Base-by-base conservation (phyloP, 2,797 vertebrate genomes). In the Alca torda region DNA sequence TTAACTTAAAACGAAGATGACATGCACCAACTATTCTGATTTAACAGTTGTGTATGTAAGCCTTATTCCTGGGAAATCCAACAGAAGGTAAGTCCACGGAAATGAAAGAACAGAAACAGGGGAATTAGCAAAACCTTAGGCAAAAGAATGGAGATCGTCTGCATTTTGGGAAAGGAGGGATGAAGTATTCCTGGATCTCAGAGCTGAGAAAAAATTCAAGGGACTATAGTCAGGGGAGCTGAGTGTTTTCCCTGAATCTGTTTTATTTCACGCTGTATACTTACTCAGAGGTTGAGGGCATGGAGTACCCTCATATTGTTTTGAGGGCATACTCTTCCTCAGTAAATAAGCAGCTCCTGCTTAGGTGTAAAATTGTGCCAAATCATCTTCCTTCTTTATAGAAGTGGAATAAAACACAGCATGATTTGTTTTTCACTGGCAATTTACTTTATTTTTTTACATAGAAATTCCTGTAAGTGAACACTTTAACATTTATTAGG, bases 91-190 rank as follows among this genome's bases (percentile, higher is more conserved):
- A 77, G 31, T 23, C 5, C 7, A 41, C 16, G 65, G 13, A 61
- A 83, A 50, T 15, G 3, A 75, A 89, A 79, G 13, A 74, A 53
- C 3, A 56, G 30, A 69, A 89, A 56, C 3, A 53, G 1, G 1
- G 10, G 2, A 76, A 65, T 39, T 26, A 64, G 4, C 3, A 54
- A 23, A 89, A 60, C 43, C 17, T 48, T 53, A 39, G 4, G 25
- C 0, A 10, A 56, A 33, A 50, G 43, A 8, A 2, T 23, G 5
- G 2, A 30, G 16, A 56, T 13, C 0, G 43, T 69, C 26, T 60
- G 9, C 4, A 41, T 65, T 92, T 69, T 16, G 46, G 16, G 57
- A 63, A 69, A 80, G 11, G 16, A 83, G 1, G 33, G 10, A 59
- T 63, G 7, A 69, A 11, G 2, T 45, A 41, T 70, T 41, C 9